Evolutionary conservation across 2,113 vertebrate genomes (phyloP).

Genomic region (Sitta europaea): DNA sequence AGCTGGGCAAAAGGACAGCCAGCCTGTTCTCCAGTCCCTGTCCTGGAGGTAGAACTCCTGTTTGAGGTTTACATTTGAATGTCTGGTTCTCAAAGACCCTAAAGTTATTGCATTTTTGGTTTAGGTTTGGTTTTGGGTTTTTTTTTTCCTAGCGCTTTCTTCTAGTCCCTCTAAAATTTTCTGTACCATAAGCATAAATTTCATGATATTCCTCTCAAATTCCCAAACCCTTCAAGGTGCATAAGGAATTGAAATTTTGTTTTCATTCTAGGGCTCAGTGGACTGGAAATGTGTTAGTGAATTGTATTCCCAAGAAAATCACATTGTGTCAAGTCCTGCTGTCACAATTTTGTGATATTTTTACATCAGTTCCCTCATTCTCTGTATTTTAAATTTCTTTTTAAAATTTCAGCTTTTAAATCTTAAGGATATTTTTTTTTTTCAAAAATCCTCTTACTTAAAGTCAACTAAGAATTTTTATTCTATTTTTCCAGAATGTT

Average conservation of each 20-base stretch:
- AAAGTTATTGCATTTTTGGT: not conserved
- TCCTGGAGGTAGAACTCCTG: not conserved
- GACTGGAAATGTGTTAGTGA: not conserved
- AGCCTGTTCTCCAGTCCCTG: not conserved
- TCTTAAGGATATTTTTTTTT: not conserved
- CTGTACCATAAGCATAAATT: not conserved
- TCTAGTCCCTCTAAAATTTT: not conserved
- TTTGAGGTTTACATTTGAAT: not conserved
- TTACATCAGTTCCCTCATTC: not conserved
- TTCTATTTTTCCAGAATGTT: rapidly evolving
- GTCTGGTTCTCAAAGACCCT: not conserved
- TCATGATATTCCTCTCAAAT: not conserved
- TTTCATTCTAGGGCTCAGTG: not conserved
- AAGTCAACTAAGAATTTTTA: not conserved
- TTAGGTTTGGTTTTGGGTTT: not conserved
- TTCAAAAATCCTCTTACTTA: not conserved
- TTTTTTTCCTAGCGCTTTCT: not conserved
- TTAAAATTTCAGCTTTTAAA: not conserved
- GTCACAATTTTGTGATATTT: not conserved
- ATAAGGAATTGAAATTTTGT: not conserved
- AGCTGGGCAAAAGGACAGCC: not conserved
- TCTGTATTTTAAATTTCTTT: not conserved
- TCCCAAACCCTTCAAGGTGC: not conserved
- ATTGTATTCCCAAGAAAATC: not conserved
- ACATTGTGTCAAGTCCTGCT: not conserved